Percentiles rank a stretch among this genome's conserved stretches.
Conservation (phyloP, 2,888 invertebrate species). For the Troilus luridus region DNA sequence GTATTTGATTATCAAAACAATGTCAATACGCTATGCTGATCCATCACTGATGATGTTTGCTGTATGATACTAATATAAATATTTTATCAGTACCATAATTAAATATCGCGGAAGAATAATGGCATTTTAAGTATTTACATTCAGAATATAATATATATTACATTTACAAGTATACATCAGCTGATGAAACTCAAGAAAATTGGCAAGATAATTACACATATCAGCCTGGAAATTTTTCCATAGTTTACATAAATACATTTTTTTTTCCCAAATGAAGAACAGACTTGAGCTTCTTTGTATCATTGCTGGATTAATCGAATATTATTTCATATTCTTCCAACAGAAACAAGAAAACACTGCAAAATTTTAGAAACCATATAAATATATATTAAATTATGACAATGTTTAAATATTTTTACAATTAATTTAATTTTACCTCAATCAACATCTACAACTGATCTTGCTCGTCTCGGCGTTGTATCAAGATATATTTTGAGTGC, state of each 20-base stretch:
- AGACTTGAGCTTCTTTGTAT: not conserved
- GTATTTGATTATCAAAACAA: conserved; percentile 53
- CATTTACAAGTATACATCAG: conserved; percentile 50
- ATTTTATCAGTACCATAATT: conserved; percentile 32
- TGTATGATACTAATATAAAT: conserved; percentile 28
- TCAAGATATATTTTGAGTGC: conserved; percentile 82
- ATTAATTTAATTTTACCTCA: conserved; percentile 56
- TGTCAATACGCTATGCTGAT: conserved; percentile 26
- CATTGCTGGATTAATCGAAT: not conserved
- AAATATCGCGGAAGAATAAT: conserved; percentile 4
- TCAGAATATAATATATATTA: conserved; percentile 53
- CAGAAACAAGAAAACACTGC: conserved; percentile 7
- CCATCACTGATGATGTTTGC: not conserved
- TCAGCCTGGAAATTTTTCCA: conserved; percentile 31
- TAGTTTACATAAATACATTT: conserved; percentile 44
- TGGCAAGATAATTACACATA: conserved; percentile 9
- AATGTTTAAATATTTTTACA: not conserved
- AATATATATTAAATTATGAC: not conserved
- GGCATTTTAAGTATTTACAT: conserved; percentile 54
- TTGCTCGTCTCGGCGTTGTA: conserved; percentile 64
- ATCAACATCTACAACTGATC: conserved; percentile 60
- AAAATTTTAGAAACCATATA: not conserved
- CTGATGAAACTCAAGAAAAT: conserved; percentile 1
- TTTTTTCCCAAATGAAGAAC: conserved; percentile 26
- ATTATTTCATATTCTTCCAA: conserved; percentile 27